Conservation (phyloP, 2,888 invertebrate genomes). For the Busseola fusca region DNA sequence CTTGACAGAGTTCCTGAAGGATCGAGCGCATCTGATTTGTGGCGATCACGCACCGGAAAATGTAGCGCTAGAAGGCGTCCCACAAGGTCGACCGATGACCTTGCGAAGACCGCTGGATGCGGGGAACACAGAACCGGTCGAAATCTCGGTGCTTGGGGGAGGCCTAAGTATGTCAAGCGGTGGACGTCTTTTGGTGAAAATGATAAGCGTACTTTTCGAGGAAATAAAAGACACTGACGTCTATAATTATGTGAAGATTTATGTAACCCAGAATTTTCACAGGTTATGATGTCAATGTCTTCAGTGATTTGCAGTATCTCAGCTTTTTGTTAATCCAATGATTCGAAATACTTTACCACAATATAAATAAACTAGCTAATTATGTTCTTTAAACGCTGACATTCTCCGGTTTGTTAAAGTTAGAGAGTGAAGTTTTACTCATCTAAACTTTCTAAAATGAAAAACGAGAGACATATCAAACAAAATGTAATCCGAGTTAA, state of each 20-base stretch:
- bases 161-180: too few relatives aligned
- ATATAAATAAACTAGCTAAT: not conserved
- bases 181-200: too few relatives aligned
- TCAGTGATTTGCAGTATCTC: not conserved
- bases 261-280: not conserved
- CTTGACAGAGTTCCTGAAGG: not conserved
- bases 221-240: not conserved
- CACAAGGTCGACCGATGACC: too few relatives aligned
- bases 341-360: not conserved
- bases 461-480: slow-evolving; percentile 8
- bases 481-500: slow-evolving; percentile 28
- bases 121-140: too few relatives aligned
- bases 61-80: too few relatives aligned
- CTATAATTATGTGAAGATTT: not conserved
- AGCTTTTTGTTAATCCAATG: not conserved
- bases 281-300: not conserved
- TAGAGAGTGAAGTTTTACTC: not conserved
- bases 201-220: not conserved
- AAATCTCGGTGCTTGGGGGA: too few relatives aligned
- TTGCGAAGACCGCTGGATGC: too few relatives aligned
- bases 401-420: not conserved
- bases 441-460: not conserved
- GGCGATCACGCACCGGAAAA: too few relatives aligned
- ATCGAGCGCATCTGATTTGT: not conserved
- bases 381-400: not conserved